Evolutionary conservation across 92 coral and sea anemone species (phyloP).

Genomic region (Pocillopora grandis): DNA sequence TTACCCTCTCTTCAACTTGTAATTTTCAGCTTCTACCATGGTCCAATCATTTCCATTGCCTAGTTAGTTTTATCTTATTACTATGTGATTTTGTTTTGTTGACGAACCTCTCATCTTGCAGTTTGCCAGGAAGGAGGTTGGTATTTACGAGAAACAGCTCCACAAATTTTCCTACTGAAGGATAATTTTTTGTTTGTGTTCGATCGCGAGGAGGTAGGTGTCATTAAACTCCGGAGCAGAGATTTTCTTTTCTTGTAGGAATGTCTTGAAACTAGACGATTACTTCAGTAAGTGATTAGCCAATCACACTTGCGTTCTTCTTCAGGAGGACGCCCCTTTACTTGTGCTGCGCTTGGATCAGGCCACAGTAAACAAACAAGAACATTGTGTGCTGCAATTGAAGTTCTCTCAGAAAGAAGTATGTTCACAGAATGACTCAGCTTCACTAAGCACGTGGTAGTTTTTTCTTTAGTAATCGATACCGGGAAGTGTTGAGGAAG

Average conservation of each 20-base stretch:
- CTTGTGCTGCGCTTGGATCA: slow-evolving; percentile 43
- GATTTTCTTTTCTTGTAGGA: neutral
- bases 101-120: neutral
- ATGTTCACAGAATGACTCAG: neutral
- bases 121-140: slow-evolving; percentile 37
- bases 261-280: neutral
- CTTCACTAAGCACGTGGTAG: too few species aligned
- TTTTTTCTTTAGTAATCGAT: too few species aligned
- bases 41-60: too few species aligned
- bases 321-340: slow-evolving; percentile 18
- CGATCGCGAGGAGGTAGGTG: slow-evolving; percentile 31
- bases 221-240: too few species aligned
- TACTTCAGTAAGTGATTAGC: neutral
- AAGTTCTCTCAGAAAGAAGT: slow-evolving; percentile 44
- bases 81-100: neutral
- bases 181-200: slow-evolving; percentile 41
- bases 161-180: slow-evolving; percentile 29
- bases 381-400: slow-evolving; percentile 5
- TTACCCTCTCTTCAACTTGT: too few species aligned
- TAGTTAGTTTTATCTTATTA: neutral
- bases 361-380: slow-evolving; percentile 16
- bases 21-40: too few species aligned
- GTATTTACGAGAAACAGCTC: slow-evolving; percentile 12
- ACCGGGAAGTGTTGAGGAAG: too few species aligned
- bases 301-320: neutral